Percentiles rank a stretch among this genome's conserved stretches.
Evolutionary conservation across 2,888 invertebrate genomes (phyloP).

Genomic region (Parelbella ahira): DNA sequence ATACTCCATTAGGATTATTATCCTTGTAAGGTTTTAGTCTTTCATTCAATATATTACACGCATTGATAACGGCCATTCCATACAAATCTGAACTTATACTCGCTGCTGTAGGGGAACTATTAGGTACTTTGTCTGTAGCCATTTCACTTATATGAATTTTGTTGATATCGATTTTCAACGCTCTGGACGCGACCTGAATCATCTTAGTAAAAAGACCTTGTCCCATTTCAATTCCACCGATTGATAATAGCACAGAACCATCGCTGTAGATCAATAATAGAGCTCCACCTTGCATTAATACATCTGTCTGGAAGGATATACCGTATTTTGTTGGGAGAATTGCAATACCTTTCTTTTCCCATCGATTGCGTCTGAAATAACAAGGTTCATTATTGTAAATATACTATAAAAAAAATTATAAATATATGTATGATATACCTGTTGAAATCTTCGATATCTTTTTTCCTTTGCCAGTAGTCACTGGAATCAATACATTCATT

Average conservation of each 20-base stretch:
- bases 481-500: constrained; percentile 85
- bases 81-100: constrained; percentile 90
- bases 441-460: constrained; percentile 84
- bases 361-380: constrained; percentile 80
- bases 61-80: constrained; percentile 89
- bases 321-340: constrained; percentile 89
- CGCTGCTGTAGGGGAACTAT: constrained; percentile 89
- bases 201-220: constrained; percentile 95
- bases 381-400: no score
- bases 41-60: constrained; percentile 84
- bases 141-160: constrained; percentile 90
- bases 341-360: constrained; percentile 88
- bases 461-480: constrained; percentile 81
- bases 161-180: constrained; percentile 80
- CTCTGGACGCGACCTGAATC: constrained; percentile 88
- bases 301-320: constrained; percentile 83
- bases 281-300: constrained; percentile 89
- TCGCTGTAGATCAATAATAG: constrained; percentile 88
- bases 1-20: constrained; percentile 84
- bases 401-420: no score
- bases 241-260: constrained; percentile 88
- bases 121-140: constrained; percentile 90
- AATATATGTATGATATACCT: no score
- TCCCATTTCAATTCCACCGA: constrained; percentile 95
- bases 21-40: constrained; percentile 84